These are phyloP conservation scores for Rhinoraja longicauda DNA, from an alignment of 2,797 vertebrate species.

Conservation along the genomic window DNA sequence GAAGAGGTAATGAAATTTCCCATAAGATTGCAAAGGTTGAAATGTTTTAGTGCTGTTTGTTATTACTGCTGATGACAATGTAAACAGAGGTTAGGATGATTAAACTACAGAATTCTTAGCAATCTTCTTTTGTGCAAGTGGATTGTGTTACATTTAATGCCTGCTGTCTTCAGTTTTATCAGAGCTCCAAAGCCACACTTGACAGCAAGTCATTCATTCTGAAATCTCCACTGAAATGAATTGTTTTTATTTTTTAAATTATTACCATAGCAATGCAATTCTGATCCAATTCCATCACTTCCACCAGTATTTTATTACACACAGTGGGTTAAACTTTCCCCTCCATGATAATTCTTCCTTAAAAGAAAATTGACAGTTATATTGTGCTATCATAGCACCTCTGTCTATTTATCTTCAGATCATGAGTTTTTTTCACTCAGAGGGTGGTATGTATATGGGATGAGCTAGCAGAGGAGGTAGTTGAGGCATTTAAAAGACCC, in stretches of 20 bases:
- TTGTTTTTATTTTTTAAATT: not conserved
- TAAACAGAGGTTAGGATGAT: not conserved
- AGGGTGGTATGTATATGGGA: too few species aligned
- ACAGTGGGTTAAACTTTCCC: not conserved
- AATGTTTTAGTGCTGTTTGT: not conserved
- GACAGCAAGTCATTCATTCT: too few species aligned
- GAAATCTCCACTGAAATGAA: too few species aligned
- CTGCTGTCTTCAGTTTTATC: too few species aligned
- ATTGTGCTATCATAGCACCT: not conserved
- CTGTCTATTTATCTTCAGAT: not conserved
- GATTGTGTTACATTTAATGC: too few species aligned
- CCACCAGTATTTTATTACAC: not conserved
- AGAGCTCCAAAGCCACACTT: too few species aligned
- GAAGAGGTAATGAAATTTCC: not conserved
- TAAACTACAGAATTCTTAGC: too few species aligned
- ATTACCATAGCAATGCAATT: not conserved
- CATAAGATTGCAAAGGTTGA: not conserved
- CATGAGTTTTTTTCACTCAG: not conserved
- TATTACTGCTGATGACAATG: not conserved
- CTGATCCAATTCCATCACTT: not conserved
- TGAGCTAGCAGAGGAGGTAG: too few species aligned
- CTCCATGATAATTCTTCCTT: not conserved
- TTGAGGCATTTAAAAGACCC: too few species aligned
- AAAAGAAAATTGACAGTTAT: not conserved
- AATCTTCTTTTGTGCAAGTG: too few species aligned